A percentile compares a stretch with the other conserved stretches of the same genome.
phyloP scores from a whole-genome alignment of 2,113 vertebrate genomes.

The Xiphophorus maculatus region DNA sequence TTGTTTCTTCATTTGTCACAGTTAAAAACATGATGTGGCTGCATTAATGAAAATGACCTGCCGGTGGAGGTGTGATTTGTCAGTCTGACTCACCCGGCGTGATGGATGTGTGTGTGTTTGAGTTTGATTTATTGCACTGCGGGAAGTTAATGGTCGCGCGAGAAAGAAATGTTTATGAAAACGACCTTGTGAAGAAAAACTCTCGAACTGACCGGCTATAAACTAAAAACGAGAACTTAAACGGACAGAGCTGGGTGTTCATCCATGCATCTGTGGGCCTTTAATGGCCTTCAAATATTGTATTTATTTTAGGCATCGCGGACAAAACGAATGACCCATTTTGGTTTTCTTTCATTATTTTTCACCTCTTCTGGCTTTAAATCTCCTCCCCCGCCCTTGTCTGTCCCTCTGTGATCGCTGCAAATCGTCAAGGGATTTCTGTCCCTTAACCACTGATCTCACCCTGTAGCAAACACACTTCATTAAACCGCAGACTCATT shows the following conservation, averaged over 20 bases:
- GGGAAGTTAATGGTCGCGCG: constrained; percentile 26
- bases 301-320: background rate
- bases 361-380: background rate
- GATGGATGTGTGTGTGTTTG: constrained; percentile 60
- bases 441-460: constrained; percentile 62
- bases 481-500: constrained; percentile 74
- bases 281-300: background rate
- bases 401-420: constrained; percentile 27
- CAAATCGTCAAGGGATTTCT: constrained; percentile 45
- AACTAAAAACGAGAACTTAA: constrained; percentile 42
- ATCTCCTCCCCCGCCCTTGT: constrained; percentile 5
- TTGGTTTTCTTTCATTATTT: background rate
- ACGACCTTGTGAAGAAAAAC: constrained; percentile 67
- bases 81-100: constrained; percentile 50
- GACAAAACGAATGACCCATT: background rate
- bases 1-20: constrained; percentile 50
- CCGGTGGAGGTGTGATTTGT: constrained; percentile 67
- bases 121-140: constrained; percentile 61
- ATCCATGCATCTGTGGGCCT: constrained; percentile 13
- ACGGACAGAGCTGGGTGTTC: constrained; percentile 25
- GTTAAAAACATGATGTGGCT: constrained; percentile 51
- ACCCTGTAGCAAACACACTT: constrained; percentile 73
- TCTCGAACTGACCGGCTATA: constrained; percentile 19
- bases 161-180: constrained; percentile 55
- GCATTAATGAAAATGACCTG: constrained; percentile 66